These are phyloP conservation scores for Drosophila pseudoobscura DNA, from an alignment of 1,140 invertebrate species.

Conservation along the genomic window DNA sequence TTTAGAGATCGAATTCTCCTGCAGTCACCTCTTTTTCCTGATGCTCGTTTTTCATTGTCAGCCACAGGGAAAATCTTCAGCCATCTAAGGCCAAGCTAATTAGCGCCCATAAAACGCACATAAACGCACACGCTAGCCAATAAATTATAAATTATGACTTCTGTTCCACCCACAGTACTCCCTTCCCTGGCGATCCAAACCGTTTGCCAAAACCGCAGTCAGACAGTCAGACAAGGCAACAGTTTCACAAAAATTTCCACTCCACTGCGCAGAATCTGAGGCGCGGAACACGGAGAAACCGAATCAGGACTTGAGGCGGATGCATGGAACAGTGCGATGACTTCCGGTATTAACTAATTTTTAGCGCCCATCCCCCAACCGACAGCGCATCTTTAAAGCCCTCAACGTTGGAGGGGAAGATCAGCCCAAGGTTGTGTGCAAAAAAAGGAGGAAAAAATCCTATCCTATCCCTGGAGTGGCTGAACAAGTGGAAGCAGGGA, in stretches of 20 bases:
- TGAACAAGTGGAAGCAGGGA: slow-evolving; percentile 42
- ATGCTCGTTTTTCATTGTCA: slow-evolving; percentile 47
- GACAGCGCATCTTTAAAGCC: slow-evolving; percentile 58
- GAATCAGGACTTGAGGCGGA: slow-evolving; percentile 68
- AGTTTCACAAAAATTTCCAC: slow-evolving; percentile 75
- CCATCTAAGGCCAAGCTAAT: slow-evolving; percentile 56
- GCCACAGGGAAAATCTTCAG: slow-evolving; percentile 17
- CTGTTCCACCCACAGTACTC: slow-evolving; percentile 32
- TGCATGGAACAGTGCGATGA: slow-evolving; percentile 78
- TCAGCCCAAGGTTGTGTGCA: slow-evolving; percentile 65
- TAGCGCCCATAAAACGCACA: slow-evolving; percentile 78
- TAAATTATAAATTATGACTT: slow-evolving; percentile 80
- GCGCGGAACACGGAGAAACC: slow-evolving; percentile 14
- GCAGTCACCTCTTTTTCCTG: background rate
- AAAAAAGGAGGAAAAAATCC: slow-evolving; percentile 39
- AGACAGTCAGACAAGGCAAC: slow-evolving; percentile 52
- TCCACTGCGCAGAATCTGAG: slow-evolving; percentile 64
- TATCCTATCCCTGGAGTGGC: slow-evolving; percentile 44
- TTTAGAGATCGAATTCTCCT: background rate
- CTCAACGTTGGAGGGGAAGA: slow-evolving; percentile 13
- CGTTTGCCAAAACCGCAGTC: slow-evolving; percentile 24
- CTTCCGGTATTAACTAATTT: slow-evolving; percentile 82
- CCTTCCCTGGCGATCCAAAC: background rate
- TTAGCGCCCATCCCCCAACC: slow-evolving; percentile 37
- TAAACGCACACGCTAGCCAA: slow-evolving; percentile 65